These are phyloP conservation scores for Hyperoodon ampullatus DNA, from an alignment of 2,113 vertebrate genomes.

Conservation along the genomic window DNA sequence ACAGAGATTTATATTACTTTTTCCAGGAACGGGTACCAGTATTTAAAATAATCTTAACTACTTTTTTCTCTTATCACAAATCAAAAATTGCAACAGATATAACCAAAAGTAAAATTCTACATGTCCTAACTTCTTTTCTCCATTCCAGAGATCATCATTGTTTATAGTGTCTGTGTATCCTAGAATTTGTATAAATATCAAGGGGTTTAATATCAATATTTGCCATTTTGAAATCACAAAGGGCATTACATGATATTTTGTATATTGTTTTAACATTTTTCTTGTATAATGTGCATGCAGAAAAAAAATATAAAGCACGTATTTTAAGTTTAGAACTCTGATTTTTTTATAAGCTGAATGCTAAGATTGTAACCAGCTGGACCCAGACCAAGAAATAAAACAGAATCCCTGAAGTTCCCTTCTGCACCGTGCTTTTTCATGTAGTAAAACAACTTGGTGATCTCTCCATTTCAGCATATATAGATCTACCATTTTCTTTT, in stretches of 20 bases:
- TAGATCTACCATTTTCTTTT: not conserved
- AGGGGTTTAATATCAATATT: not conserved
- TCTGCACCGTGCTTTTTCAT: not conserved
- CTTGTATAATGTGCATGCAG: not conserved
- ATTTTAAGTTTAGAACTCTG: not conserved
- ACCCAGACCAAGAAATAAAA: not conserved
- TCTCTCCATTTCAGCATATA: not conserved
- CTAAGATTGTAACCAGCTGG: not conserved
- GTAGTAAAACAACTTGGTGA: not conserved
- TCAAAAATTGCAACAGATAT: not conserved
- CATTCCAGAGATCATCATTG: not conserved
- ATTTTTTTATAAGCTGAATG: conserved; percentile 1
- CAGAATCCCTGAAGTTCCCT: not conserved
- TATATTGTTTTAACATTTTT: not conserved
- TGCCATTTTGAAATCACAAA: not conserved
- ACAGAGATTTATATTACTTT: not conserved
- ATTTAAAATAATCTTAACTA: not conserved
- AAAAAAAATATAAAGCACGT: not conserved
- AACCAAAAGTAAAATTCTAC: not conserved
- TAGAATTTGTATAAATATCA: not conserved
- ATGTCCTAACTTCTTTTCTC: not conserved
- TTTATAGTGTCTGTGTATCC: not conserved
- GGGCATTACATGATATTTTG: not conserved
- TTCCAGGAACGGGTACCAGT: not conserved
- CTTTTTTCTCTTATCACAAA: not conserved